Evolutionary conservation across 1,140 invertebrate species (phyloP).

Genomic region (Grapholita molesta): DNA sequence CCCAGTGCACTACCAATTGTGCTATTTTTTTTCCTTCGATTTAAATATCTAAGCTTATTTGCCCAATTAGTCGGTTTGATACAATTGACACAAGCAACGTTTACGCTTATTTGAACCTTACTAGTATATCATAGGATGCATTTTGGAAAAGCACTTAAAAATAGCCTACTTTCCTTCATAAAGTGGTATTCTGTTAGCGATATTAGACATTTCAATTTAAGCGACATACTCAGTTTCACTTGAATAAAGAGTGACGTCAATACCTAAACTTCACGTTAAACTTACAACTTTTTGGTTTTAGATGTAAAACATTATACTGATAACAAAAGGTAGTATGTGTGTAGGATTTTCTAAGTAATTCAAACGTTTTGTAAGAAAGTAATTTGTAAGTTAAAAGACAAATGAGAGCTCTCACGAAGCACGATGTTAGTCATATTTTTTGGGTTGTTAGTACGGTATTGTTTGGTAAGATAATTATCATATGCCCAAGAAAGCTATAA

Average conservation of each 20-base stretch:
- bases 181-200: not conserved
- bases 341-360: not conserved
- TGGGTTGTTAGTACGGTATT: not conserved
- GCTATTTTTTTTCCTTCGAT: not conserved
- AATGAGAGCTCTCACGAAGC: not conserved
- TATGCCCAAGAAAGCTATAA: not conserved
- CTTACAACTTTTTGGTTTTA: not conserved
- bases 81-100: not conserved
- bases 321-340: not conserved
- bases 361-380: not conserved
- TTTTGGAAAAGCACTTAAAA: not conserved
- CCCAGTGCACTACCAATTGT: not conserved
- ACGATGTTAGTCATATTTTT: slow-evolving; percentile 2
- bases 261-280: not conserved
- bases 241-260: not conserved
- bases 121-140: not conserved
- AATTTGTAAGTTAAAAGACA: not conserved
- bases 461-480: not conserved
- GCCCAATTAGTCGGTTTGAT: not conserved
- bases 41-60: not conserved
- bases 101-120: not conserved
- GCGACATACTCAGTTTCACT: not conserved
- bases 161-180: not conserved
- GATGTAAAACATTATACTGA: not conserved
- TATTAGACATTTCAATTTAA: not conserved